Evolutionary conservation across 2,113 vertebrate species (phyloP).

Genomic region (Dasypus novemcinctus): DNA sequence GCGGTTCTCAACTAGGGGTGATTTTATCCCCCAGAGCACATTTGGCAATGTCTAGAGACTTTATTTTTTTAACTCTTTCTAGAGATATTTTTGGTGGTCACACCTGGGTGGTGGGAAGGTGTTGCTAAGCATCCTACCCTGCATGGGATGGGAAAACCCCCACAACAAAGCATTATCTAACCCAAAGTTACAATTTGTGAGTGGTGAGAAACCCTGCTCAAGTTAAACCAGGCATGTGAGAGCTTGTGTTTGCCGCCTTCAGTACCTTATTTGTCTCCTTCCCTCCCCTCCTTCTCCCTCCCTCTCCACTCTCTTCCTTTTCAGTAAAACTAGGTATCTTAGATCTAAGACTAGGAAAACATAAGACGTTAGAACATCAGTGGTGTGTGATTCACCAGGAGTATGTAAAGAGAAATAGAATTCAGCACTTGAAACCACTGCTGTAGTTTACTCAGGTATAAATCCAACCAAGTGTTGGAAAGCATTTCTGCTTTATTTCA

Average conservation of each 20-base stretch:
- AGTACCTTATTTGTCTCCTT: too few species aligned
- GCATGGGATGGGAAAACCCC: too few species aligned
- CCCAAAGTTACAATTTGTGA: fast-evolving
- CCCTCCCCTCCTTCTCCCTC: neutral
- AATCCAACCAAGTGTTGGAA: neutral
- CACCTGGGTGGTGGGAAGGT: neutral
- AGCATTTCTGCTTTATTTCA: neutral
- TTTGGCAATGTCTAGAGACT: neutral
- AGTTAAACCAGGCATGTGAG: neutral
- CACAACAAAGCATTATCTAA: fast-evolving
- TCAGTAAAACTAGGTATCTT: neutral
- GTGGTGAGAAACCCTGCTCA: neutral
- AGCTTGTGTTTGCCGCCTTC: neutral
- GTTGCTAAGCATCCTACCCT: neutral
- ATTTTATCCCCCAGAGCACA: too few species aligned
- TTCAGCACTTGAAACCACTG: neutral
- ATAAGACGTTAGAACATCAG: neutral
- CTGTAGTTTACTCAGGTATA: neutral
- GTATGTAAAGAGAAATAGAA: neutral
- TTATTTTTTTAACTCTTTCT: neutral
- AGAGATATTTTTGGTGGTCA: neutral
- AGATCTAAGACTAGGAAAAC: neutral
- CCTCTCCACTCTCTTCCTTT: neutral
- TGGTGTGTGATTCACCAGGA: neutral
- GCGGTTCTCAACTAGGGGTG: too few species aligned